phyloP scores from a whole-genome alignment of 2,888 invertebrate species.

The Enchytraeus crypticus region DNA sequence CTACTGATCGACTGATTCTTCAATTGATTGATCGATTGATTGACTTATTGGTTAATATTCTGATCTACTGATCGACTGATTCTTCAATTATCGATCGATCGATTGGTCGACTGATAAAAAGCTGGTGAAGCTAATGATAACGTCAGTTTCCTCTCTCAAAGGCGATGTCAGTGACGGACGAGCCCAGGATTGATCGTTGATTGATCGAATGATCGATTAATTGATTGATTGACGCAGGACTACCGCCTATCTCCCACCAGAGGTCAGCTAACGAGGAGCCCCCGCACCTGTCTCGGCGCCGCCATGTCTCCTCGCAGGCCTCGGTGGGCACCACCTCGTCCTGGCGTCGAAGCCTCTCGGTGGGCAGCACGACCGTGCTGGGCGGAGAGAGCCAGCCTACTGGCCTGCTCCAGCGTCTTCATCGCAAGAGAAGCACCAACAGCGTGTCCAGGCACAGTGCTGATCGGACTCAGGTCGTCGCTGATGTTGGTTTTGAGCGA shows the following conservation, averaged over 20 bases:
- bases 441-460: neutral
- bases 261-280: neutral
- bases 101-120: too few species aligned
- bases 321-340: neutral
- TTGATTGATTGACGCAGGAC: neutral
- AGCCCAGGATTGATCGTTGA: too few species aligned
- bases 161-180: too few species aligned
- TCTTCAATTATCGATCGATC: too few species aligned
- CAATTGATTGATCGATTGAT: too few species aligned
- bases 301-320: neutral
- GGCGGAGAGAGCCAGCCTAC: neutral
- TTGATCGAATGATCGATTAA: too few species aligned
- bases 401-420: neutral
- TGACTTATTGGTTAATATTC: too few species aligned
- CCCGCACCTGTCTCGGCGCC: neutral
- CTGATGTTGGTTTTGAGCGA: neutral
- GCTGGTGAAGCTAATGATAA: too few species aligned
- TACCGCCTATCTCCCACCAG: neutral
- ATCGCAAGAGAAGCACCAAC: conserved; percentile 3
- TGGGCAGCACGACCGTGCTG: neutral
- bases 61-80: too few species aligned
- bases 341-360: neutral
- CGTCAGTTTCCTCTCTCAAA: too few species aligned
- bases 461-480: neutral
- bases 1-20: too few species aligned